A percentile compares a stretch with the other conserved stretches of the same genome.
Conservation (phyloP, 2,888 invertebrate genomes). For the Drosophila nigritarsus region DNA sequence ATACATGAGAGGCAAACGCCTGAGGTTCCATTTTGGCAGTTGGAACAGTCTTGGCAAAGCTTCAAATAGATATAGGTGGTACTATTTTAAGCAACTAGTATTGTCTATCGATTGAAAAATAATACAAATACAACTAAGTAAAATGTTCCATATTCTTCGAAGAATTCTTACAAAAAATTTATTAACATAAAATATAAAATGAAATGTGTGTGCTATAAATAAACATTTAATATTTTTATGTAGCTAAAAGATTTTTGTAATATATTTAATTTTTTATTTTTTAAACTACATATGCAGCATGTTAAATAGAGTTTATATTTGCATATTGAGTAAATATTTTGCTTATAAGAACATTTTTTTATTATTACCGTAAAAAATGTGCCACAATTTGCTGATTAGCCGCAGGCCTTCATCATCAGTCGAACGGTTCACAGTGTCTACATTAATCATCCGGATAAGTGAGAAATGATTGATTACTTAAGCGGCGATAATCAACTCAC, state of each 20-base stretch:
- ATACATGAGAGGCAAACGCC: constrained; percentile 4
- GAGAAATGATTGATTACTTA: constrained; percentile 48
- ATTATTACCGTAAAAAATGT: constrained; percentile 3
- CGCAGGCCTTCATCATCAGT: constrained; percentile 5
- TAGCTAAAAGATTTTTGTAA: neutral
- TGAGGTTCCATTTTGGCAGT: neutral
- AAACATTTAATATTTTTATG: neutral
- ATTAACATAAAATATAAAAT: neutral
- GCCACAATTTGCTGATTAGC: constrained; percentile 12
- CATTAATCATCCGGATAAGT: constrained; percentile 37
- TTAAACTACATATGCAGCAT: neutral
- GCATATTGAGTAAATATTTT: neutral
- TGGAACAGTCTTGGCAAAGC: neutral
- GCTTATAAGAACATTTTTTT: neutral
- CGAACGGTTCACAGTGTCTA: constrained; percentile 8
- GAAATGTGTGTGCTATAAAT: neutral
- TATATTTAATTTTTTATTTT: neutral
- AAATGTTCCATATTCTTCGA: neutral
- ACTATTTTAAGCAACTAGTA: neutral
- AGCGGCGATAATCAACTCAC: constrained; percentile 1
- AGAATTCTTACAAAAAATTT: neutral
- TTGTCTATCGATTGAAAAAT: neutral
- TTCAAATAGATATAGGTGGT: neutral
- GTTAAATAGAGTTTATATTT: neutral
- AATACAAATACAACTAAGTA: neutral